A percentile compares a stretch with the other conserved stretches of the same genome.
Conservation (phyloP, 2,113 vertebrate genomes). For the Ginglymostoma cirratum region DNA sequence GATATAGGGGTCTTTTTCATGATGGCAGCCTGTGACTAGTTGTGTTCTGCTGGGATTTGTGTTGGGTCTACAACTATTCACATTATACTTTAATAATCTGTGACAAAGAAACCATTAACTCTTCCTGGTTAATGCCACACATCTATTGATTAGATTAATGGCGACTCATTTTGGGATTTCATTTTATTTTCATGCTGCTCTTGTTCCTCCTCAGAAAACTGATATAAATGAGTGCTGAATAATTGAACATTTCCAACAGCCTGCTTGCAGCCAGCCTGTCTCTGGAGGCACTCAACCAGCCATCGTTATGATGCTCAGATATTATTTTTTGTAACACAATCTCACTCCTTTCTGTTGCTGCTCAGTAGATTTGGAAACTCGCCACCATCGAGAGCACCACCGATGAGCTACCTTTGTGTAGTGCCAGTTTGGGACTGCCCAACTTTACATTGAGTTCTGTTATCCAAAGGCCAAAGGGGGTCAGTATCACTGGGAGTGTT, state of each 20-base stretch:
- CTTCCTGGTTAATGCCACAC: not conserved
- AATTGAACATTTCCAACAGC: conserved; percentile 32
- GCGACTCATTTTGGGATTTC: not conserved
- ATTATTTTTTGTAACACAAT: conserved; percentile 33
- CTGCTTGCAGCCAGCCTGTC: not conserved
- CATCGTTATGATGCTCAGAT: not conserved
- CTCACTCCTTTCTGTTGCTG: not conserved
- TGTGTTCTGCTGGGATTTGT: no score
- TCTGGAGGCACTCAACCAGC: not conserved
- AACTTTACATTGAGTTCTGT: no score
- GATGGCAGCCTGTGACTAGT: no score
- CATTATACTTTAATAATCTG: no score
- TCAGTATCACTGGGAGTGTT: not conserved
- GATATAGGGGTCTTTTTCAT: no score
- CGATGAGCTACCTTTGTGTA: not conserved
- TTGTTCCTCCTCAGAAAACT: conserved; percentile 18
- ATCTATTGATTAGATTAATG: not conserved
- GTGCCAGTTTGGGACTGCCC: not conserved
- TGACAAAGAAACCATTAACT: no score
- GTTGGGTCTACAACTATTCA: no score
- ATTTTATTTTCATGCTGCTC: not conserved
- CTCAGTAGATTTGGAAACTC: not conserved
- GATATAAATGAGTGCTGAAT: conserved; percentile 17
- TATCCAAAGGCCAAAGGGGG: not conserved
- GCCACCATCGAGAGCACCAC: not conserved